Base-by-base conservation (phyloP, 2,113 vertebrate genomes). In the Ammodramus savannarum region DNA sequence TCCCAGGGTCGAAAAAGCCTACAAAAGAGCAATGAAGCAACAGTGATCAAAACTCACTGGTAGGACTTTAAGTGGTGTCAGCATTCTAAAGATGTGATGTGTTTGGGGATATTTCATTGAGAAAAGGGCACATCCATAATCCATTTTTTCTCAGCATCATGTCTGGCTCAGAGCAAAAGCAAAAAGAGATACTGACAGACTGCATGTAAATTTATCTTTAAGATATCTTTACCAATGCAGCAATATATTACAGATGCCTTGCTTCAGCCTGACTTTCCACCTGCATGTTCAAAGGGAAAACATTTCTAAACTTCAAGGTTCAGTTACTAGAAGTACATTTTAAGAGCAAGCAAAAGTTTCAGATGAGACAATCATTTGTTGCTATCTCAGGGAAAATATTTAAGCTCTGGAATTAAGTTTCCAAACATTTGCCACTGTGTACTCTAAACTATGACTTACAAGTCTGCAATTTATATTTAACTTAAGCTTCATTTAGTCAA, bases 121-220 rank as follows among this genome's bases (percentile, higher is more conserved):
- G 20, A 19, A 39, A 92, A 81, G 38, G 41, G 36, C n/a, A 89
- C n/a, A 34, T 91, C 92, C 81, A 93, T 77, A 94, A 92, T 80
- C 48, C 74, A 90, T 12, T 83, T 95, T 94, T 95, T 81, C 88
- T 96, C 87, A 92, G 88, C 85, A 95, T 83, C 58, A 3, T 94
- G 95, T 88, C 65, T 79, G 34, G 59, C 91, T 97, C 93, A 95
- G 87, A 97, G 54, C 41, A 91, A 95, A 80, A 75, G 95, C 89
- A 95, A 96, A 96, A 93, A 95, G 39, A 95, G 79, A 85, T 55
- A 93, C 46, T 65, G 82, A 94, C 79, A 91, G 48, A 79, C 75
- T 91, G 82, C 34, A 57, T 11, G 54, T 44, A 71, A 94, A 95
- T 93, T 89, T 88, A 93, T 87, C 78, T 94, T 94, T 93, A 82